A percentile compares a stretch with the other conserved stretches of the same genome.
phyloP scores from a whole-genome alignment of 2,797 vertebrate genomes.

The Ciconia nigra region DNA sequence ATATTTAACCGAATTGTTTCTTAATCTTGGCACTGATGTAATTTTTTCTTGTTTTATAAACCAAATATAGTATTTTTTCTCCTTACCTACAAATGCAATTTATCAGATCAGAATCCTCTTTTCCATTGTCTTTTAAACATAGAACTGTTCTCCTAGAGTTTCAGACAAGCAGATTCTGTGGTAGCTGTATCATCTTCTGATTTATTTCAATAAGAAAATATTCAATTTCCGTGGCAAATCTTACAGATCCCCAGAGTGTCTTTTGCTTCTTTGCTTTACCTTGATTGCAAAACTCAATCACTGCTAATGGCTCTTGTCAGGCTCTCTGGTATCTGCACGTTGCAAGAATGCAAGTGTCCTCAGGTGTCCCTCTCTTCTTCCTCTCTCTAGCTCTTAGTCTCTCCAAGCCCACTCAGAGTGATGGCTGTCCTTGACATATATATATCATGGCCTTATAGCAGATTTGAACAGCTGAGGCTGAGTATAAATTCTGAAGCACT shows the following conservation, averaged over 20 bases:
- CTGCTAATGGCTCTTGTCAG: neutral
- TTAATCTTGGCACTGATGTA: neutral
- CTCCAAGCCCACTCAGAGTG: neutral
- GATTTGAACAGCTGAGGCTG: neutral
- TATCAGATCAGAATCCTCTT: neutral
- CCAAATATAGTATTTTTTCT: neutral
- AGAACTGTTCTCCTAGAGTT: neutral
- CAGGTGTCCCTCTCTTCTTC: neutral
- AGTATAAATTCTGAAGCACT: neutral
- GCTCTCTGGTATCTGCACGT: neutral
- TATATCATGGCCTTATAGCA: neutral
- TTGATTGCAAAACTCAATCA: neutral
- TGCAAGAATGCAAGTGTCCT: neutral
- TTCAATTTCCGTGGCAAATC: neutral
- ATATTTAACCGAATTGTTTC: neutral
- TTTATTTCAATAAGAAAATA: neutral
- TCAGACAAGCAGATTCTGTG: neutral
- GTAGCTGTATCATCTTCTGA: neutral
- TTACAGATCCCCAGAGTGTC: neutral
- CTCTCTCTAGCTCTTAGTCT: neutral
- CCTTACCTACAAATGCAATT: neutral
- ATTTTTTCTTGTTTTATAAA: neutral
- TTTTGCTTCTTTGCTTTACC: neutral
- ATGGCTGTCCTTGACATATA: neutral
- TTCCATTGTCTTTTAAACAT: neutral